Base-by-base conservation (phyloP, 1,140 invertebrate species). In the Drosophila grimshawi region DNA sequence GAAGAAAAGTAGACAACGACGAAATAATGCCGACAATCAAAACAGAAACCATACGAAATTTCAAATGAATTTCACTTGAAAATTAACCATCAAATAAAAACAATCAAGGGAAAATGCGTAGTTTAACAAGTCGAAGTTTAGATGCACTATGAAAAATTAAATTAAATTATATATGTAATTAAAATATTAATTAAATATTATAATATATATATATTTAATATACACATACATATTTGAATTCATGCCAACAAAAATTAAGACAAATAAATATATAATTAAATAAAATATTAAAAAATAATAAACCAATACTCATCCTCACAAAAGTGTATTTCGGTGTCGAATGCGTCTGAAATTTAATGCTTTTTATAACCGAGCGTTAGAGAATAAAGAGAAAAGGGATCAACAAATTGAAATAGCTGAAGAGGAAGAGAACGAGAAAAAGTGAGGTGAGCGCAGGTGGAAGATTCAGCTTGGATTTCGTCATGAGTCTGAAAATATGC, bases 31-130 rank as follows among this genome's bases (percentile, higher is more conserved):
- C 79, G 63, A 67, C 83, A 79, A 85, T 89, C 81, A 88, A 89
- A 83, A 88, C 83, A 83, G 85, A 88, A 88, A 83, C 83, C 85
- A 69, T 85, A 88, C 61, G 64, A 88, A 19, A 61, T 79, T 75
- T 64, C 60, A 76, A 48, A 68, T 37, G 55, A 72, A 76, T 72
- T 76, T 76, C 63, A 35, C 35, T 53, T 49, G 56, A 71, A 72
- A 76, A 76, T 64, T 81, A 71, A 63, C 80, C 80, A 89, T 72
- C 69, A 76, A 88, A 75, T 61, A 37, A 86, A 19, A 76, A 65
- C 45, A 76, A 41, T 29, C 59, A 64, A 46, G 30, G 55, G 30
- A 45, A 33, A 1, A 32, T 11, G 6, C 19, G 19, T 19, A 37
- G 27, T 33, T 10, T 3, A 11, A 32, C 53, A 48, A 11, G 41